Base-by-base conservation (phyloP, 2,797 vertebrate genomes). In the Pipistrellus nathusii region DNA sequence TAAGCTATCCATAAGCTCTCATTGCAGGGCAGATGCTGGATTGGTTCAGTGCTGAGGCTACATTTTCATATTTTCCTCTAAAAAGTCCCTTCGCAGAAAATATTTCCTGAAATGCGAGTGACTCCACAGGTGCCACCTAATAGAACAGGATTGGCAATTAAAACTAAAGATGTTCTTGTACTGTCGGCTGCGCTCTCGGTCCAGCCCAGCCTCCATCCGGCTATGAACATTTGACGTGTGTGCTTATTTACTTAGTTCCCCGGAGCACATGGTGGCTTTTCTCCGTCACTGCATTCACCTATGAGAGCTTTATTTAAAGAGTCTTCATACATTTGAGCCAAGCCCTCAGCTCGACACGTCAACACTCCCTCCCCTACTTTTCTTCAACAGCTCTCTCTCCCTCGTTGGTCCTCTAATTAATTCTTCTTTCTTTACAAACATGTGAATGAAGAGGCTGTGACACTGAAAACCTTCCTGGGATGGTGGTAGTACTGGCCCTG, bases 101-200 rank as follows among this genome's bases (percentile, higher is more conserved):
- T 11, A 66, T 51, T 88, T 96, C 93, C 77, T 94, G 84, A 96
- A 96, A 94, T 38, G 53, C 44, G 77, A 93, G 77, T 83, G 87
- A 14, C 66, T 71, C 84, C 32, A 9, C 83, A 55, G 84, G 69
- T 80, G 57, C 35, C 9, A 1, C 59, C 77, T 68, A 62, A 78
- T 8, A 71, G 84, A 62, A 27, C 41, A 38, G 69, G 57, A 38
- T 23, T 80, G 73, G 69, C 48, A 18, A 41, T 80, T 27, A 75
- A 89, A 92, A 76, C 72, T 85, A 48, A 64, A 82, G 91, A n/a
- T 1, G 0, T 68, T 35, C 76, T 86, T 17, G 30, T 25, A 4
- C 80, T 95, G 80, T 77, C 78, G 14, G 27, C 21, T 4, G 82
- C 71, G 53, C 20, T 2, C 77, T 27, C 3, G 35, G 72, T 27